Evolutionary conservation across 2,888 invertebrate species (phyloP), one percentile per base, ranked within the genome.

Genomic region (Hofmannophila pseudospretella): DNA sequence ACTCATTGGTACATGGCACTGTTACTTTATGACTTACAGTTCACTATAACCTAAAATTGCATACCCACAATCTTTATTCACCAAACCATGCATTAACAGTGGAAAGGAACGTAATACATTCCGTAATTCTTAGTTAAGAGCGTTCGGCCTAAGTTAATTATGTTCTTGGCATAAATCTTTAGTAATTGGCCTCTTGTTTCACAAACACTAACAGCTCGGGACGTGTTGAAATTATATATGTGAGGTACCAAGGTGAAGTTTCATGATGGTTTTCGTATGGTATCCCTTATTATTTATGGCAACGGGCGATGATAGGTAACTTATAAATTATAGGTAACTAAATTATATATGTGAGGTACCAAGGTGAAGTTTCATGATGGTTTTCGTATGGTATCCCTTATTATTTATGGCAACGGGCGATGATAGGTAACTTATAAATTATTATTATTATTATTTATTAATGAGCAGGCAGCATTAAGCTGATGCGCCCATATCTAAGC

Each of bases 131-230:
- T 70, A 76, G 76, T 77, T 80, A 84, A 75, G 76, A 75, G 75
- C 69, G 78, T 79, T 80, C 75, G 72, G 82, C 78, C 85, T 82
- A 85, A 87, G 82, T 87, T 88, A 87, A 87, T 87, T 88, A 88
- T 84, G 81, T 81, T 82, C 76, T 67, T 67, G 70, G 75, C 77
- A 88, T 88, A 87, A 88, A 88, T 88, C 87, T 86, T 81, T 78
- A 68, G 84, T 87, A 88, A 88, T 88, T 88, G 87, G 88, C 78
- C 79, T 86, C 86, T 68, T 70, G 82, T 86, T 86, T 70, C 86
- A 79, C 77, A 77, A 37, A 78, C 69, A 79, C 81, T 82, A 81
- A 80, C 75, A 81, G 73, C 67, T 53, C 51, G 74, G 69, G 78
- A 82, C 82, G 82, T 78, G 85, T 71, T 84, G 84, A 85, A 81